A percentile compares a stretch with the other conserved stretches of the same genome.
These are phyloP conservation scores for Pluvianellus socialis DNA, from an alignment of 2,113 vertebrate genomes.

Conservation along the genomic window DNA sequence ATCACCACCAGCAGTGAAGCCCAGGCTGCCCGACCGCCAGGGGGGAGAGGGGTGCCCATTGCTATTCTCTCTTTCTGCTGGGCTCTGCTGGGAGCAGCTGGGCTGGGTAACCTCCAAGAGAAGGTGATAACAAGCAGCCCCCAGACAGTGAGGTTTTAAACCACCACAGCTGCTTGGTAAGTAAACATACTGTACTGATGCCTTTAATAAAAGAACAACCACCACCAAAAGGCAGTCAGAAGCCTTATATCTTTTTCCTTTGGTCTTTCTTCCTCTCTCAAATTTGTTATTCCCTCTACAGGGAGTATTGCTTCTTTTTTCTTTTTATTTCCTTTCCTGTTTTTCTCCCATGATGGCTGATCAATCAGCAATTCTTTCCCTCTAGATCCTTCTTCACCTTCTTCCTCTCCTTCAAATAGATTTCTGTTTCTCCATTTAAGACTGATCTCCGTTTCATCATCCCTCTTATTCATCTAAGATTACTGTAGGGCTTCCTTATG, in stretches of 20 bases:
- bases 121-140: background rate
- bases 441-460: background rate
- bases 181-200: background rate
- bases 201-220: background rate
- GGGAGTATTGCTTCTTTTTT: background rate
- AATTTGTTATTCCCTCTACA: background rate
- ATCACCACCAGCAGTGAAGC: background rate
- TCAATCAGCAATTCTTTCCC: background rate
- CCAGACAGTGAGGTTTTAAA: background rate
- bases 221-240: background rate
- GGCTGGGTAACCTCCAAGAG: background rate
- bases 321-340: background rate
- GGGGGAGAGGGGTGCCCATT: background rate
- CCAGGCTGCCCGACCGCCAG: accelerated
- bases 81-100: background rate
- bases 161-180: background rate
- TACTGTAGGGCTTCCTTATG: background rate
- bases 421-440: background rate
- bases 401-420: background rate
- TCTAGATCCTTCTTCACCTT: background rate
- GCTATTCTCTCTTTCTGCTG: background rate
- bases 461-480: background rate
- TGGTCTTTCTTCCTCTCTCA: background rate
- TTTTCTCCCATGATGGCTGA: background rate
- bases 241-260: background rate